Evolutionary conservation across 1,140 invertebrate species (phyloP), one percentile per base, ranked within the genome.

Genomic region (Trigoniulus corallinus): DNA sequence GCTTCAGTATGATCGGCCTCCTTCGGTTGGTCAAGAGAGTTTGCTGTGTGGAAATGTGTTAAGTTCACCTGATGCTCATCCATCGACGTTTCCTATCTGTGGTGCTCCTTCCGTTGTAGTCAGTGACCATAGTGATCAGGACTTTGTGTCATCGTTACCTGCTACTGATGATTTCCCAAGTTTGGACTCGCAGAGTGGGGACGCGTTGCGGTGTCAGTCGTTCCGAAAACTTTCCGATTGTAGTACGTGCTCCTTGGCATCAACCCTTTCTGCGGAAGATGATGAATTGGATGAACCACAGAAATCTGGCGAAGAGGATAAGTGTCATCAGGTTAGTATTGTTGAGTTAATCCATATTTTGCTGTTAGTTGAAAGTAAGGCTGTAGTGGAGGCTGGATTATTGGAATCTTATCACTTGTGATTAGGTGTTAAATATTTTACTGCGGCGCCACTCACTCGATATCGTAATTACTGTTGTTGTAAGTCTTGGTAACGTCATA

Each of bases 81-180:
- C 29, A 15, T 34, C 29, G 15, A 7, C 29, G 7, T 34, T 34
- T 34, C 29, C 15, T 7, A n/a, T n/a, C n/a, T n/a, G n/a, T n/a
- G 7, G 7, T 34, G 84, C 82, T 0, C 82, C 84, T 0, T 84
- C 81, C 20, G 82, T 87, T 18, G 82, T 87, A 2, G 80, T 87
- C 1, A 84, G 81, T 56, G 84, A 87, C 62, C 84, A 84, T 59
- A 84, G 81, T 0, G 82, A 85, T 59, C 12, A 10, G 4, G 37
- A 39, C 18, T 13, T n/a, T n/a, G n/a, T n/a, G n/a, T n/a, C n/a
- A n/a, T n/a, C n/a, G n/a, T 34, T 7, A 7, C 29, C 7, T 7
- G 7, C 29, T 34, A 7, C 15, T 34, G 29, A 34, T 15, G 29
- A 34, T 7, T 34, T 7, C 15, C 15, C 29, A 7, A 34, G 29